A percentile compares a stretch with the other conserved stretches of the same genome.
Conservation (phyloP, 1,140 invertebrate genomes). For the Bradysia coprophila region DNA sequence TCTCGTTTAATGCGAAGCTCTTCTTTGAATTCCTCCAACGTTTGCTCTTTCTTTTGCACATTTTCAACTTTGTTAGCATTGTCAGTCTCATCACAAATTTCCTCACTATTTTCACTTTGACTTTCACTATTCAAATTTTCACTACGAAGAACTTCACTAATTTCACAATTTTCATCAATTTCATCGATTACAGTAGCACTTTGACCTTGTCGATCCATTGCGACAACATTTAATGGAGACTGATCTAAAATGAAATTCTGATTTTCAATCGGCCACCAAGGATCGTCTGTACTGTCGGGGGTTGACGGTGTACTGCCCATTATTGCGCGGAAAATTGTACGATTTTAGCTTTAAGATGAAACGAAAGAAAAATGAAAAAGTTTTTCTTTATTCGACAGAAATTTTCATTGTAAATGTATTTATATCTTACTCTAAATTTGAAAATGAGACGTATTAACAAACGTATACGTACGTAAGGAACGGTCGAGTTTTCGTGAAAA, state of each 20-base stretch:
- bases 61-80: conserved; percentile 3
- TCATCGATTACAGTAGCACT: neutral
- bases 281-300: conserved; percentile 9
- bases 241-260: conserved; percentile 15
- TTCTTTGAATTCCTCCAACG: conserved; percentile 32
- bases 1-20: conserved; percentile 33
- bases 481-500: neutral
- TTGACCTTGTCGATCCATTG: neutral
- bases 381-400: neutral
- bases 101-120: neutral
- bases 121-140: neutral
- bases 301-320: conserved; percentile 1
- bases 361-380: neutral
- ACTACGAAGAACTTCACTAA: conserved; percentile 1
- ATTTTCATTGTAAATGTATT: neutral
- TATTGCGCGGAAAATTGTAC: too few relatives aligned
- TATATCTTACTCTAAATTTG: neutral
- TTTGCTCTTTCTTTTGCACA: conserved; percentile 8
- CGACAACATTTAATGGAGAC: neutral
- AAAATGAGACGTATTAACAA: neutral
- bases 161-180: neutral
- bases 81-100: conserved; percentile 3
- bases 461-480: too few relatives aligned
- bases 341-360: neutral
- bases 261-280: conserved; percentile 19